Evolutionary conservation across 2,797 vertebrate genomes (phyloP), one percentile per base, ranked within the genome.

Genomic region (Sternotherus odoratus): DNA sequence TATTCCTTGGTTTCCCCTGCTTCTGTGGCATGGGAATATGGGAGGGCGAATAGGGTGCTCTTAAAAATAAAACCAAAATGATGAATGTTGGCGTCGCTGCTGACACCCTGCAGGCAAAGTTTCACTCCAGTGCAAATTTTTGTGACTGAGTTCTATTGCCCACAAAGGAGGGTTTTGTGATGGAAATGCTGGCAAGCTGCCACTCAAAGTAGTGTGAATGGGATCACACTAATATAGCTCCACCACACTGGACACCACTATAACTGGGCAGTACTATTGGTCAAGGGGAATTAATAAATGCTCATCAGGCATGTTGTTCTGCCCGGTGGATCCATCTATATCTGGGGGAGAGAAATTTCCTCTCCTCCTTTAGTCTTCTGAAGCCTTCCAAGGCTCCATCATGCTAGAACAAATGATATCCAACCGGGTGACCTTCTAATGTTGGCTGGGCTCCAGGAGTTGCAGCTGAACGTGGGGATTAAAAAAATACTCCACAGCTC

Each of bases 151-250:
- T 86, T 46, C 89, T 93, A 77, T 91, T 81, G 85, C 72, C 77
- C 77, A 95, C 89, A 94, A 95, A 95, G 57, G 92, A 93, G 90
- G 95, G 74, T 96, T 96, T 96, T 96, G 95, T 95, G 92, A 90
- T 92, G 92, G 79, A 95, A 95, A 79, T 36, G 86, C 93, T 97
- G 96, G 96, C 96, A 95, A 87, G 81, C 48, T 93, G 91, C 95
- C 96, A 96, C 93, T 87, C 85, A 88, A 10, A 97, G 93, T 93
- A 93, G 36, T 95, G 89, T 36, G 66, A 93, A 91, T 95, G 92
- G 91, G 81, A 56, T 95, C 96, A 95, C 81, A 95, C 86, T 90
- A 94, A 95, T 92, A 97, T 95, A 95, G 86, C 93, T 74, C 95
- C 85, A 33, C 2, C 92, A 93, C 90, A 81, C 1, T 33, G 95